A percentile compares a stretch with the other conserved stretches of the same genome.
Conservation (phyloP, 2,888 invertebrate genomes). For the Spicauda simplicius region DNA sequence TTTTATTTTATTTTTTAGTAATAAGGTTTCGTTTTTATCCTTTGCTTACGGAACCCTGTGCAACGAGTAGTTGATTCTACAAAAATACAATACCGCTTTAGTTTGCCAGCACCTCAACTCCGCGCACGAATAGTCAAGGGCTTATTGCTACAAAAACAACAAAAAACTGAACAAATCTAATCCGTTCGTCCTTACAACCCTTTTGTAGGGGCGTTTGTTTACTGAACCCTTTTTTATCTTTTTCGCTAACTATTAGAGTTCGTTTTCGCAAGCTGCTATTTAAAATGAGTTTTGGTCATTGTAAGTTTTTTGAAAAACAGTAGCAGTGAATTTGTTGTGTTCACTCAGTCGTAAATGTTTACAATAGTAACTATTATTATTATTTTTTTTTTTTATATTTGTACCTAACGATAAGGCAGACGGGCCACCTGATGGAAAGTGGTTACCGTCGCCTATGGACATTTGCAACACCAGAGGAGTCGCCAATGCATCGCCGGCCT, state of each 20-base stretch:
- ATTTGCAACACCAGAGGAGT: no score
- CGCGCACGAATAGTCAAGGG: slow-evolving; percentile 1
- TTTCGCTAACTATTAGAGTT: background rate
- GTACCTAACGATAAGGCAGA: no score
- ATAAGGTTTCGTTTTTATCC: no score
- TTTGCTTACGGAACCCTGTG: no score
- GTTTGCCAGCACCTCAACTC: background rate
- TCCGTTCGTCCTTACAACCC: slow-evolving; percentile 17
- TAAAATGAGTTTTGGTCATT: background rate
- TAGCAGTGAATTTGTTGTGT: background rate
- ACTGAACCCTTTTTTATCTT: slow-evolving; percentile 10
- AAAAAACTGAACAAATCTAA: slow-evolving; percentile 30
- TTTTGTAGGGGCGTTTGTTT: slow-evolving; percentile 6
- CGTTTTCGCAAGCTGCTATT: background rate
- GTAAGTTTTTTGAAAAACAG: slow-evolving; percentile 10
- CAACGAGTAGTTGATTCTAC: background rate
- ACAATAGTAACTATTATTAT: no score
- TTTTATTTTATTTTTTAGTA: no score
- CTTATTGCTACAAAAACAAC: slow-evolving; percentile 26
- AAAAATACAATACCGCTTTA: background rate
- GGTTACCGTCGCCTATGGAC: no score
- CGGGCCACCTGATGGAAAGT: no score
- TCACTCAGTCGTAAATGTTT: background rate
- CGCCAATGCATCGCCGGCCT: no score
- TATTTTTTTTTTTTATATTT: no score